These are phyloP conservation scores for Telmatherina bonti DNA, from an alignment of 2,797 vertebrate genomes.

Conservation along the genomic window DNA sequence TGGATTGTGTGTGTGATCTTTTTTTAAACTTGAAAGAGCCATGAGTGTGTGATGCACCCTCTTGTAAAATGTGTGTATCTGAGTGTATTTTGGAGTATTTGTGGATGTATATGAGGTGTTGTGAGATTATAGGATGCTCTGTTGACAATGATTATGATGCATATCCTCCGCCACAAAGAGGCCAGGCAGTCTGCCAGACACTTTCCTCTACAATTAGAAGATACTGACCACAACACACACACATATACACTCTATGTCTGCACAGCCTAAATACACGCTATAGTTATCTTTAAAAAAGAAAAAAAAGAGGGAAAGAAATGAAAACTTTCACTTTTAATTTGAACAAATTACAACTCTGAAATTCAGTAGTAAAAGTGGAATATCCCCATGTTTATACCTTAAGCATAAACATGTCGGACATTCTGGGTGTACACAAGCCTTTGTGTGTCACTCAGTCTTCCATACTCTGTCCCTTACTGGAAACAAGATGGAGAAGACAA, in stretches of 20 bases:
- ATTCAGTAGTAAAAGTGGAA: not conserved
- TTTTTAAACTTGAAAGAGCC: constrained; percentile 8
- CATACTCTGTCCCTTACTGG: too few relatives aligned
- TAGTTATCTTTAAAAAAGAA: constrained; percentile 12
- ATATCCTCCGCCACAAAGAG: constrained; percentile 55
- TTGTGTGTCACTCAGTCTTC: not conserved
- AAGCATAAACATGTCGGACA: too few relatives aligned
- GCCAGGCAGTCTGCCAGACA: constrained; percentile 60
- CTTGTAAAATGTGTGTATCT: not conserved
- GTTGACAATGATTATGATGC: constrained; percentile 56
- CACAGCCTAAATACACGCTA: constrained; percentile 18
- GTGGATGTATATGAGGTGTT: constrained; percentile 30
- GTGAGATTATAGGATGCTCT: constrained; percentile 60
- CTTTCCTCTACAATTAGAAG: constrained; percentile 70
- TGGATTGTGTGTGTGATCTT: not conserved
- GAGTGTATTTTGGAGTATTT: constrained; percentile 17
- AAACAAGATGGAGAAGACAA: too few relatives aligned
- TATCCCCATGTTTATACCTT: not conserved
- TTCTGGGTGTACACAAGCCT: too few relatives aligned
- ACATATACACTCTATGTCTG: not conserved
- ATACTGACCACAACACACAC: constrained; percentile 45
- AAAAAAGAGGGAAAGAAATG: not conserved
- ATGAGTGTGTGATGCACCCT: not conserved
- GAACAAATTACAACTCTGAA: not conserved
- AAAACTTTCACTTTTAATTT: not conserved